Conservation (phyloP, 2,113 vertebrate species). For the Callorhinus ursinus region DNA sequence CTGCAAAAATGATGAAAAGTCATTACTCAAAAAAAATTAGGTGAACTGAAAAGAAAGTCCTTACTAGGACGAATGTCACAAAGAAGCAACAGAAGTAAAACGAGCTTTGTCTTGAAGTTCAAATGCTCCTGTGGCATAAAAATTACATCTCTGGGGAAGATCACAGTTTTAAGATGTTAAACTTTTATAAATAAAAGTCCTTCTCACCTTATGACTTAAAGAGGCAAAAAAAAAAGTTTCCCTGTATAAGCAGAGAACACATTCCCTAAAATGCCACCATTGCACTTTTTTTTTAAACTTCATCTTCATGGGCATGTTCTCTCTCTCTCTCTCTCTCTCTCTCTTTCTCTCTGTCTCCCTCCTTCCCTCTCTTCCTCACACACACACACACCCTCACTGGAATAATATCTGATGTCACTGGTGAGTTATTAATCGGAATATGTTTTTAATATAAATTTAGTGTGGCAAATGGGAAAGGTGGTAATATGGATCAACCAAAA, state of each 20-base stretch:
- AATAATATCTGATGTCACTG: background rate
- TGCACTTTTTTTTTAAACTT: background rate
- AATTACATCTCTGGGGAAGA: background rate
- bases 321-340: too few species aligned
- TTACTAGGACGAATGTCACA: background rate
- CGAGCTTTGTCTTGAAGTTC: constrained; percentile 8
- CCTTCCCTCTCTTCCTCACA: background rate
- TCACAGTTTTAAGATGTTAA: background rate
- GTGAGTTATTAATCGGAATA: background rate
- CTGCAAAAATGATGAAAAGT: constrained; percentile 20
- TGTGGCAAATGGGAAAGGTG: background rate
- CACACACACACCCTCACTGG: background rate
- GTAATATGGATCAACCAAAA: background rate
- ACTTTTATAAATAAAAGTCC: background rate
- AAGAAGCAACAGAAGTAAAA: background rate
- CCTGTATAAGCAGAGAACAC: background rate
- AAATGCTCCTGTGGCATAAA: background rate
- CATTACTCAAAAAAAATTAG: background rate
- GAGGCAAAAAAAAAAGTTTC: background rate
- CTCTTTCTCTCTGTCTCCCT: background rate
- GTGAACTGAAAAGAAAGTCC: background rate
- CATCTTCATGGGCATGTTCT: background rate
- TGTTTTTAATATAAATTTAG: background rate
- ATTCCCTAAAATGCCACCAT: background rate
- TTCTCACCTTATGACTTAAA: background rate